Evolutionary conservation across 2,888 invertebrate species (phyloP).

Genomic region (Synanthedon andrenaeformis): DNA sequence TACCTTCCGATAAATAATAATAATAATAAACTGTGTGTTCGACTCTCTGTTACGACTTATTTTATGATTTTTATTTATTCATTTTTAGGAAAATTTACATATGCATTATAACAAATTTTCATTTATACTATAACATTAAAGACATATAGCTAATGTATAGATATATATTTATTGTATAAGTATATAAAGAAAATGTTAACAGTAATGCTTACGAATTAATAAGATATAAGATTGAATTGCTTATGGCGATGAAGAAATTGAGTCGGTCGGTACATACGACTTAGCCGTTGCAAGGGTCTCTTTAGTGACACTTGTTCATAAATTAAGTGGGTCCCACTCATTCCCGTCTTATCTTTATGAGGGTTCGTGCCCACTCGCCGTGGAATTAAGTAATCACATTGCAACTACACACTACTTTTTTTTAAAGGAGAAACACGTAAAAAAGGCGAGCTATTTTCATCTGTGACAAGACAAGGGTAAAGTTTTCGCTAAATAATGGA

Average conservation of each 20-base stretch:
- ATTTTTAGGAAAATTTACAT: no score
- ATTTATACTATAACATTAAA: no score
- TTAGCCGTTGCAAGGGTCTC: background rate
- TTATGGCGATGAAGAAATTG: background rate
- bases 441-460: no score
- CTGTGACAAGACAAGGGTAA: no score
- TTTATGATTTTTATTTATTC: no score
- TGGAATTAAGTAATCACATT: slow-evolving; percentile 57
- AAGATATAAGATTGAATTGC: background rate
- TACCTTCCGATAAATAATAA: no score
- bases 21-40: no score
- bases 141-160: no score
- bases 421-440: background rate
- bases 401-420: slow-evolving; percentile 26
- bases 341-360: slow-evolving; percentile 56
- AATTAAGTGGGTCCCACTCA: slow-evolving; percentile 50
- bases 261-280: background rate
- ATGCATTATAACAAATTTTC: no score
- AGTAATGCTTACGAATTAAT: background rate
- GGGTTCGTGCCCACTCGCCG: slow-evolving; percentile 51
- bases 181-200: background rate
- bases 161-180: background rate
- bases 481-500: no score
- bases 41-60: no score
- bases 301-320: slow-evolving; percentile 42